phyloP scores from a whole-genome alignment of 2,113 vertebrate genomes.

The Cynocephalus volans region DNA sequence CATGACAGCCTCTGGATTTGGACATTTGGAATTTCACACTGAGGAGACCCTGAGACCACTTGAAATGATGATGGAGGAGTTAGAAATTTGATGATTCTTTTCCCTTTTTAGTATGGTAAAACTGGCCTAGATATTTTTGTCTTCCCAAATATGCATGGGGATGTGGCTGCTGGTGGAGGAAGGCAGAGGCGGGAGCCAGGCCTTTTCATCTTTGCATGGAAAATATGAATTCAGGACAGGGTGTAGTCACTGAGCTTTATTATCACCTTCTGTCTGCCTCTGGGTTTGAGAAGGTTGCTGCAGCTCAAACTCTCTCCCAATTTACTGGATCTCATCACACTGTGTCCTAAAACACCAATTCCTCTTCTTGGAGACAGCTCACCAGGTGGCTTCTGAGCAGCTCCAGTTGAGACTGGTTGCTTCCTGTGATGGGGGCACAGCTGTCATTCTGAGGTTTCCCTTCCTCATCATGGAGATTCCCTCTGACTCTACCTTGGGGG shows the following conservation, averaged over 20 bases:
- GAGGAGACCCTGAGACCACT: not conserved
- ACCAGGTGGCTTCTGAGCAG: not conserved
- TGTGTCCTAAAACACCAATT: not conserved
- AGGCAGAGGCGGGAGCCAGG: conserved; percentile 44
- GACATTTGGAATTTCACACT: conserved; percentile 44
- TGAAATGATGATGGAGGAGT: not conserved
- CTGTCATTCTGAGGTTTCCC: not conserved
- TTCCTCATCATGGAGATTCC: not conserved
- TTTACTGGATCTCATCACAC: not conserved
- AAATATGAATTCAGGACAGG: not conserved
- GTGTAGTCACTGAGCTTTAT: not conserved
- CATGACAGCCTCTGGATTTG: not conserved
- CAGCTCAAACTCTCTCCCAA: not conserved
- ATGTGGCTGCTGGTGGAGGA: conserved; percentile 26
- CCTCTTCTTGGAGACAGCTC: not conserved
- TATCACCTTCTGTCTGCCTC: not conserved
- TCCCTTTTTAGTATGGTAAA: conserved; percentile 25
- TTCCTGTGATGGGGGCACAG: not conserved
- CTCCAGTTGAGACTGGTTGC: not conserved
- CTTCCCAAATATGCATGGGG: conserved; percentile 29
- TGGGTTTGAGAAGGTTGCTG: not conserved
- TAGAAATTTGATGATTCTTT: conserved; percentile 33
- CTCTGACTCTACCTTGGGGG: not conserved
- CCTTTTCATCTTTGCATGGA: conserved; percentile 48
- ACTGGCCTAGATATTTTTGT: conserved; percentile 65